Evolutionary conservation across 2,888 invertebrate species (phyloP), one percentile per base, ranked within the genome.

Genomic region (Lysandra bellargus): DNA sequence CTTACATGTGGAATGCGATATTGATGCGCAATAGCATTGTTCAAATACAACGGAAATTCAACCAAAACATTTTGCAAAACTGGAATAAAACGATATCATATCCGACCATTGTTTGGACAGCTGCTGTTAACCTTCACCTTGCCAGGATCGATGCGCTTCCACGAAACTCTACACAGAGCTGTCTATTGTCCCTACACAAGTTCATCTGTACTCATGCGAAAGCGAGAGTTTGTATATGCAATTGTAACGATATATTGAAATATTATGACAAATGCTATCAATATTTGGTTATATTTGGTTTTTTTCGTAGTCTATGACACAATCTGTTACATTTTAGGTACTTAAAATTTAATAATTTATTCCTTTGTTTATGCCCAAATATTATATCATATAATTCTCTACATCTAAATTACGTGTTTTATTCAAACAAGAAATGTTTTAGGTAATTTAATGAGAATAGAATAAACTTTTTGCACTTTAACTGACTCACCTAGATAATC

Each of bases 61-160:
- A 23, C 12, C 12, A 37, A 69, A 30, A 69, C 17, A 69, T 69
- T 37, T 6, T 17, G 33, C 33, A 17, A 69, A 69, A 69, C 69
- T 14, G 69, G 33, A 69, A 69, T 69, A 69, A 33, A 69, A 69
- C 0, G 33, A 69, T 69, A 69, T 69, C 33, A 69, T 37, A 69
- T 69, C 12, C 64, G 12, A 30, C 64, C 14, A 33, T 69, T 69
- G 69, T 69, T 69, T 69, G 14, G 69, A 69, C 69, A 69, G 69
- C 69, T 33, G 69, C 69, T 33, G 33, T 37, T 69, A 14, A 69
- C 69, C 69, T 69, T 69, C 69, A 37, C 33, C 33, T 69, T 33
- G 69, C 0, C 33, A 14, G 69, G 69, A 69, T 69, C 69, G 69
- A 69, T 69, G 69, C 69, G 69, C 33, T 69, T 69, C 69, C 33